phyloP scores from a whole-genome alignment of 2,113 vertebrate species.

The Apteryx owenii region DNA sequence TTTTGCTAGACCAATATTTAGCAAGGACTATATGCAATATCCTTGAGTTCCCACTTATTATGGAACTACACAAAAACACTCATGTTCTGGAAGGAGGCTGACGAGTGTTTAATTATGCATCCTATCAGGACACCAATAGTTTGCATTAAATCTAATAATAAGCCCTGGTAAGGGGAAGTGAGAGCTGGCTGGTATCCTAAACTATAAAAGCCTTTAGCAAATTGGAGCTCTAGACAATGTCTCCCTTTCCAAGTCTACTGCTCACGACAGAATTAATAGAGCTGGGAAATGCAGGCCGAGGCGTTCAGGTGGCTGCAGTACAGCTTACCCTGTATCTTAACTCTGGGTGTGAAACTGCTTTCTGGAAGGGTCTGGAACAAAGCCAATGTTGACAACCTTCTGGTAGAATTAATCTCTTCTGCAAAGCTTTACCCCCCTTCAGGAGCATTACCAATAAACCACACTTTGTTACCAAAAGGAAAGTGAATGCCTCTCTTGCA shows the following conservation, averaged over 20 bases:
- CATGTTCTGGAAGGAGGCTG: not conserved
- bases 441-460: not conserved
- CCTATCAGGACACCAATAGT: not conserved
- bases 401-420: not conserved
- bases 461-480: not conserved
- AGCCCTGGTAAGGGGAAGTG: not conserved
- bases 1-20: not conserved
- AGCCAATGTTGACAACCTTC: not conserved
- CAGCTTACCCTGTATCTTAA: not conserved
- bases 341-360: not conserved
- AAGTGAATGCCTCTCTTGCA: not conserved
- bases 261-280: not conserved
- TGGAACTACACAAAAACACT: not conserved
- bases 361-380: constrained; percentile 4
- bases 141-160: not conserved
- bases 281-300: not conserved
- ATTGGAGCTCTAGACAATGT: not conserved
- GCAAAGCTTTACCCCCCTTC: not conserved
- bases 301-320: not conserved
- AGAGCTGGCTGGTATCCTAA: not conserved
- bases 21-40: not conserved
- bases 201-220: not conserved
- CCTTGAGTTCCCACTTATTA: not conserved
- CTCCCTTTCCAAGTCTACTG: not conserved
- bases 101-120: not conserved